phyloP scores from a whole-genome alignment of 2,888 invertebrate species.

The Cheilosia grossa region DNA sequence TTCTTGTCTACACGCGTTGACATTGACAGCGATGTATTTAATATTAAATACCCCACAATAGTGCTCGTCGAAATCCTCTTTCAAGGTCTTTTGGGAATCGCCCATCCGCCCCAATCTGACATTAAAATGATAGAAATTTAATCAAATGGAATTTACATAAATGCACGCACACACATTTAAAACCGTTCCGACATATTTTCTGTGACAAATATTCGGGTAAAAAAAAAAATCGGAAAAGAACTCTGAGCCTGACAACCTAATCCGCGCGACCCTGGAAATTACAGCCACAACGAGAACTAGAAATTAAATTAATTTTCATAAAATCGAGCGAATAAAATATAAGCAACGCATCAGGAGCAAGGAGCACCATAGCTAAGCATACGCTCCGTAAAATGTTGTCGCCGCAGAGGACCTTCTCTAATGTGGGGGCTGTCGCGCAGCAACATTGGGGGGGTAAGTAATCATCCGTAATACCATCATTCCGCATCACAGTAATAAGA shows the following conservation, averaged over 20 bases:
- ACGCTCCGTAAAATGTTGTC: constrained; percentile 12
- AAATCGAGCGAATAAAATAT: constrained; percentile 44
- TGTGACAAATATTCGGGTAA: constrained; percentile 35
- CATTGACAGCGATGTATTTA: constrained; percentile 38
- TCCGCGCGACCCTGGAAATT: constrained; percentile 49
- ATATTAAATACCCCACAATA: constrained; percentile 39
- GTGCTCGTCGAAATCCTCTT: constrained; percentile 22
- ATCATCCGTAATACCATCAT: constrained; percentile 56
- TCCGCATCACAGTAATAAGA: constrained; percentile 42
- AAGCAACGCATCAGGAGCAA: constrained; percentile 5
- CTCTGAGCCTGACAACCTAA: constrained; percentile 41
- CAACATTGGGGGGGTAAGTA: constrained; percentile 41
- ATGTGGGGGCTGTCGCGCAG: background rate
- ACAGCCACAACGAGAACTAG: constrained; percentile 49
- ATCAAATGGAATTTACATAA: constrained; percentile 61
- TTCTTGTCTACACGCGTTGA: background rate
- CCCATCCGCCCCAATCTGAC: constrained; percentile 24
- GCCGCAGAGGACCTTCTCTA: constrained; percentile 19
- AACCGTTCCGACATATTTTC: constrained; percentile 40
- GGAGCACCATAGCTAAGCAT: background rate
- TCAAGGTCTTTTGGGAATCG: constrained; percentile 16
- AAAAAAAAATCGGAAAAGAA: background rate
- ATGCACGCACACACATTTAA: constrained; percentile 48
- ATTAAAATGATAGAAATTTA: constrained; percentile 56
- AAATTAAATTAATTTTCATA: constrained; percentile 65